These are phyloP conservation scores for Phytoseiulus persimilis DNA, from an alignment of 2,888 invertebrate genomes.

Conservation along the genomic window DNA sequence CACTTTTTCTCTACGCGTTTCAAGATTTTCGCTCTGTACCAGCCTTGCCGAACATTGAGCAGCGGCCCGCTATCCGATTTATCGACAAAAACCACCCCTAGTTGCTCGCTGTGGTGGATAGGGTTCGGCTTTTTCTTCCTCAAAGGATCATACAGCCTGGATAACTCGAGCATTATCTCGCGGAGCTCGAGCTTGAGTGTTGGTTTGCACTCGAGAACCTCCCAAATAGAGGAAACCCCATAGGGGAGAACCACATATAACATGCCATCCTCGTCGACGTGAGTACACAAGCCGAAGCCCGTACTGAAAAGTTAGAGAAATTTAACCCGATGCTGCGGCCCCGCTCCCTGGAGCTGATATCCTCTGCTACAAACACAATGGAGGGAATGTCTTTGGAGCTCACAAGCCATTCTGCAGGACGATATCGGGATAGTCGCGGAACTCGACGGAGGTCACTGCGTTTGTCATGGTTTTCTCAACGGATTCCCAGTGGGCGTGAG, in stretches of 20 bases:
- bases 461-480: not conserved
- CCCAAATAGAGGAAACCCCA: not conserved
- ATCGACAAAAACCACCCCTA: not conserved
- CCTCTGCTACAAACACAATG: not conserved
- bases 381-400: not conserved
- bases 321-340: not conserved
- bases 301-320: not conserved
- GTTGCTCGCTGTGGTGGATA: not conserved
- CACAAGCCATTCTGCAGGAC: not conserved
- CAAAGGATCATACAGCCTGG: not conserved
- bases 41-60: not conserved
- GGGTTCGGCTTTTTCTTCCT: not conserved
- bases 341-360: not conserved
- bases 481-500: not conserved
- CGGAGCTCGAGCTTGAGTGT: not conserved
- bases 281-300: not conserved
- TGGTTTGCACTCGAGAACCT: not conserved
- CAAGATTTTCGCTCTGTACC: not conserved
- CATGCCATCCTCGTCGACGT: not conserved
- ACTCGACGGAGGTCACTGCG: not conserved
- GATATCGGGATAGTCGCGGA: not conserved
- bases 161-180: not conserved
- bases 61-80: not conserved
- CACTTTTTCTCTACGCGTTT: not conserved
- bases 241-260: not conserved